Evolutionary conservation across 2,888 invertebrate species (phyloP), one percentile per base, ranked within the genome.

Genomic region (Leucoptera coffeella): DNA sequence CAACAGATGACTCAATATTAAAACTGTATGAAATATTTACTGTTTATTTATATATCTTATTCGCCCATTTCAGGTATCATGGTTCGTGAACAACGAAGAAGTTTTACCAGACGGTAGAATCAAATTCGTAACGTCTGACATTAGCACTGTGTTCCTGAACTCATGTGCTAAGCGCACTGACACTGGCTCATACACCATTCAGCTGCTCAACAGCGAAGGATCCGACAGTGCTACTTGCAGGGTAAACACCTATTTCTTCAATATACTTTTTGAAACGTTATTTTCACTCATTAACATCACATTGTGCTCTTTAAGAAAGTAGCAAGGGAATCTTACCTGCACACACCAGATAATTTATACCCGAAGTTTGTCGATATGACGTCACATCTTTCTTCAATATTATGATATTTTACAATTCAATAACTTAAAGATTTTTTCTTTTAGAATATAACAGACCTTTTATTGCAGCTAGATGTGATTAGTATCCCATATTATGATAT

Each of bases 131-230:
- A 89, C 89, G 1, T 81, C 77, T 14, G 84, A 88, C 27, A 77
- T 78, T 11, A 74, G 82, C 34, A 90, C 93, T 0, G 77, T 87
- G n/a, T 91, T 83, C 62, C 62, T 76, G 30, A 95, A 95, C 57
- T 87, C 88, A 42, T 81, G 77, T 27, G 94, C 95, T 0, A 89
- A 92, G 56, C 78, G 95, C 24, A 78, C 81, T 0, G 99, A 99
- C 53, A 85, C 90, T 12, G 99, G 99, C 24, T 85, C 82, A 5
- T 99, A 99, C 53, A 86, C 88, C 1, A 86, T 99, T 25, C 85
- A 86, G 45, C 73, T 99, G 38, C 77, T 83, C 8, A 97, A 97
- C 59, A 78, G 77, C 35, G 89, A 90, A 42, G 97, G 97, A 10
- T 85, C 85, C 2, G 96, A 97, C 52, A 85, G 91, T 6, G 91